Percentiles rank a stretch among this genome's conserved stretches.
Evolutionary conservation across 2,888 invertebrate species (phyloP).

Genomic region (Coelogynopora nodosa): DNA sequence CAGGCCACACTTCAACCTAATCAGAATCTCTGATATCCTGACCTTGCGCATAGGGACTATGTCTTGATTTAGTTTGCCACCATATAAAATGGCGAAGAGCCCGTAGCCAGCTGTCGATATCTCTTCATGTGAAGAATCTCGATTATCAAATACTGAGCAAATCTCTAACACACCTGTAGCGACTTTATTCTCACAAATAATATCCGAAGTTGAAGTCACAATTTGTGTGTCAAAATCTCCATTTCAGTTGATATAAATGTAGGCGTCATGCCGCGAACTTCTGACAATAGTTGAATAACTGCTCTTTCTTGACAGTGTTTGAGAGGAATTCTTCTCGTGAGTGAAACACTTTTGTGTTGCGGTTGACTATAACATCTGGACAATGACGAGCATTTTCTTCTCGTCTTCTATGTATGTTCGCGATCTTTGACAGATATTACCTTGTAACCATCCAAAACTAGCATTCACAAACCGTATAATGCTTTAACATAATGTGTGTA

Average conservation of each 20-base stretch:
- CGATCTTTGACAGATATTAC: not conserved
- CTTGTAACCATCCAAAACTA: not conserved
- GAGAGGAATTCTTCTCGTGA: not conserved
- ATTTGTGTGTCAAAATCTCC: not conserved
- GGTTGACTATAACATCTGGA: not conserved
- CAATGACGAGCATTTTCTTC: not conserved
- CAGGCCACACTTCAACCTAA: too few relatives aligned
- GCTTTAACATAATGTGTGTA: not conserved
- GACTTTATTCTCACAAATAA: not conserved
- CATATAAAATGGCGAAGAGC: too few relatives aligned
- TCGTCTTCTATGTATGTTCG: not conserved
- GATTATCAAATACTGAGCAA: not conserved
- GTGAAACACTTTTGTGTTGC: not conserved
- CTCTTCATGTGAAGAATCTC: not conserved
- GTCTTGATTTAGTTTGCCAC: too few relatives aligned
- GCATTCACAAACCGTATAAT: not conserved
- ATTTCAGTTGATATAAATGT: too few relatives aligned
- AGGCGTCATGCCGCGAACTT: too few relatives aligned
- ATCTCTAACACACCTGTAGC: not conserved
- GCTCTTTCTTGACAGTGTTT: not conserved
- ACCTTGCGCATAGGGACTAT: too few relatives aligned
- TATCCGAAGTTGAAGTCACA: not conserved
- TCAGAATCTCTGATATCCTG: too few relatives aligned
- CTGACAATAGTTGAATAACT: too few relatives aligned
- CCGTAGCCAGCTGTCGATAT: not conserved